phyloP scores from a whole-genome alignment of 2,113 vertebrate species.

The Megalops atlanticus region DNA sequence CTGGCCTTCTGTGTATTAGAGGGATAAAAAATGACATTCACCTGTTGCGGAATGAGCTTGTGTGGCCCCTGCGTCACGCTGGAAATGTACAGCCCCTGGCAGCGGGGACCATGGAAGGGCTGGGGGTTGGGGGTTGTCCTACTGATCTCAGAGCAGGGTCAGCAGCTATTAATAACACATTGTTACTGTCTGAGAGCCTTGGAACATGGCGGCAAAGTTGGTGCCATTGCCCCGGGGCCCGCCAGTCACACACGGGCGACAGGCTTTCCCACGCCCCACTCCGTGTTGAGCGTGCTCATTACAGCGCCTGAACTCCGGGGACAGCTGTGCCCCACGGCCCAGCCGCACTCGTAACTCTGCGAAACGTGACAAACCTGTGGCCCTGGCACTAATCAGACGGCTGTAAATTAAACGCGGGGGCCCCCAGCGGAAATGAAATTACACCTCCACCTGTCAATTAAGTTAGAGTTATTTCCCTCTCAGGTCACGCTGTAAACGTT shows the following conservation, averaged over 20 bases:
- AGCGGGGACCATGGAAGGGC: not conserved
- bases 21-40: conserved; percentile 30
- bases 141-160: not conserved
- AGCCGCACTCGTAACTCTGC: conserved; percentile 2
- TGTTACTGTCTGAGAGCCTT: conserved; percentile 16
- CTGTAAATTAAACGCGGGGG: conserved; percentile 21
- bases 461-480: conserved; percentile 8
- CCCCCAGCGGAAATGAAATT: conserved; percentile 26
- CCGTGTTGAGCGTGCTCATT: conserved; percentile 43
- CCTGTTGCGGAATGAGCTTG: conserved; percentile 27
- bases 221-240: not conserved
- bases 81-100: not conserved
- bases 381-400: conserved; percentile 12
- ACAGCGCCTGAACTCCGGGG: conserved; percentile 39
- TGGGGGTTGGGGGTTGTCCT: not conserved
- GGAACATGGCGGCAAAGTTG: not conserved
- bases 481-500: not conserved
- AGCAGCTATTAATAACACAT: conserved; percentile 27
- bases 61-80: conserved; percentile 3
- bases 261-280: conserved; percentile 57
- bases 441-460: conserved; percentile 36
- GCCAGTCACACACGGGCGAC: conserved; percentile 19
- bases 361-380: conserved; percentile 20
- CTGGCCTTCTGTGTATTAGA: conserved; percentile 14
- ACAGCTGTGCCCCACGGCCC: conserved; percentile 50